These are phyloP conservation scores for Troides oblongomaculatus DNA, from an alignment of 2,888 invertebrate genomes.

Conservation along the genomic window DNA sequence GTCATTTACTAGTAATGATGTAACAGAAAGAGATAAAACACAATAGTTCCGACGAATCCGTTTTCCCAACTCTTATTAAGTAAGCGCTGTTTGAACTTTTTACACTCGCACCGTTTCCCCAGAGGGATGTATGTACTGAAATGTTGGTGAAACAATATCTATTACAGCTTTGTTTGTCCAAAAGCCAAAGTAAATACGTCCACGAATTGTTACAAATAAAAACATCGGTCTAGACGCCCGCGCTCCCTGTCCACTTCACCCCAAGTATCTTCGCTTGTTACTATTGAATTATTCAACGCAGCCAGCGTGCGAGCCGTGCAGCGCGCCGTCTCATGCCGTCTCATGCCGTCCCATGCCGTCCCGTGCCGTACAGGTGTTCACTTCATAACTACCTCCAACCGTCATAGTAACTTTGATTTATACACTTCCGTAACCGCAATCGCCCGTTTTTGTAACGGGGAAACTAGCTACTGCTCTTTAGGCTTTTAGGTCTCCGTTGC, in stretches of 20 bases:
- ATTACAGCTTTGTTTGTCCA: slow-evolving; percentile 21
- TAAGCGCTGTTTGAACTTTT: too few species aligned
- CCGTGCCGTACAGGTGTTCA: slow-evolving; percentile 7
- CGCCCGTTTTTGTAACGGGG: background rate
- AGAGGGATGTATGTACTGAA: background rate
- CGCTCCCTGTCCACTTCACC: slow-evolving; percentile 21
- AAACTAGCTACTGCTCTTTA: too few species aligned
- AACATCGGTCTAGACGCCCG: slow-evolving; percentile 30
- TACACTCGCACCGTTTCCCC: too few species aligned
- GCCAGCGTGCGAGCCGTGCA: slow-evolving; percentile 1
- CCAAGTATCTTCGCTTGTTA: slow-evolving; percentile 29
- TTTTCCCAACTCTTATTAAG: too few species aligned
- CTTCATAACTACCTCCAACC: slow-evolving; percentile 4
- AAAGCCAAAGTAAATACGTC: slow-evolving; percentile 18
- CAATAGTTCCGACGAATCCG: too few species aligned
- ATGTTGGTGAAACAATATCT: slow-evolving; percentile 7
- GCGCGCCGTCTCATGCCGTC: background rate
- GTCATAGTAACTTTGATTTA: background rate
- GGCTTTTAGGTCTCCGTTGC: too few species aligned
- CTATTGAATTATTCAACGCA: slow-evolving; percentile 31
- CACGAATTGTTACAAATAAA: slow-evolving; percentile 25
- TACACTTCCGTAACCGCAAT: background rate
- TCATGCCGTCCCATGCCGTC: background rate
- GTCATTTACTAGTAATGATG: too few species aligned
- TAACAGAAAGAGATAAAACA: too few species aligned